Conservation (phyloP, 2,113 vertebrate species). For the Trochalopteron elliotii region DNA sequence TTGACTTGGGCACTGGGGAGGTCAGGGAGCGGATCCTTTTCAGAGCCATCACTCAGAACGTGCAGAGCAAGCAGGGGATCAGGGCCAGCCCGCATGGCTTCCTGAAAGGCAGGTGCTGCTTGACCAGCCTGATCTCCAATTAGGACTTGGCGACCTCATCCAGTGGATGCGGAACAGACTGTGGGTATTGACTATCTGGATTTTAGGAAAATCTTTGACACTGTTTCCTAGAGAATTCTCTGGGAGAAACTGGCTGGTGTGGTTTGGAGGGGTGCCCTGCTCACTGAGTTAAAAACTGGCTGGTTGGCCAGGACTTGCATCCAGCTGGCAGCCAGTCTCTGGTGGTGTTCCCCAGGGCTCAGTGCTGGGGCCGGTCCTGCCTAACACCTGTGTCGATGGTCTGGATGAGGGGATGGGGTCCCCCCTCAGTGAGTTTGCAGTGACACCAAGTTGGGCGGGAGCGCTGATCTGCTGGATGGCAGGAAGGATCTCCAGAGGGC, state of each 20-base stretch:
- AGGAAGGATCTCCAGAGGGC: background rate
- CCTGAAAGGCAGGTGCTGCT: background rate
- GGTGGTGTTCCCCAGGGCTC: background rate
- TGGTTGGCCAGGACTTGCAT: background rate
- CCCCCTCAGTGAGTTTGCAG: background rate
- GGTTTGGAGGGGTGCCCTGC: background rate
- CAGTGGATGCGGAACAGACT: no score
- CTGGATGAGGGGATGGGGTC: background rate
- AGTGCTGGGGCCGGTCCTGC: background rate
- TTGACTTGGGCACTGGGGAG: background rate
- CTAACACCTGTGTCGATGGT: rapidly evolving
- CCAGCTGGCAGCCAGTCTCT: background rate
- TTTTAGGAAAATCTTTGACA: background rate
- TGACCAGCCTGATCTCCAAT: background rate
- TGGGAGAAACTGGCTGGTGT: background rate
- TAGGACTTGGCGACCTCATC: background rate
- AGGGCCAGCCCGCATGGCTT: background rate
- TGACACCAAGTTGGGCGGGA: background rate
- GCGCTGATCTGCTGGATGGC: background rate
- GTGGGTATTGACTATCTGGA: no score
- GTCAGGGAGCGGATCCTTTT: background rate
- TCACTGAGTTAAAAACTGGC: background rate
- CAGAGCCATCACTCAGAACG: rapidly evolving
- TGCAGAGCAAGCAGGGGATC: background rate
- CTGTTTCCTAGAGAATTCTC: background rate